Base-by-base conservation (phyloP, 2,888 invertebrate species). In the Xestobium rufovillosum region DNA sequence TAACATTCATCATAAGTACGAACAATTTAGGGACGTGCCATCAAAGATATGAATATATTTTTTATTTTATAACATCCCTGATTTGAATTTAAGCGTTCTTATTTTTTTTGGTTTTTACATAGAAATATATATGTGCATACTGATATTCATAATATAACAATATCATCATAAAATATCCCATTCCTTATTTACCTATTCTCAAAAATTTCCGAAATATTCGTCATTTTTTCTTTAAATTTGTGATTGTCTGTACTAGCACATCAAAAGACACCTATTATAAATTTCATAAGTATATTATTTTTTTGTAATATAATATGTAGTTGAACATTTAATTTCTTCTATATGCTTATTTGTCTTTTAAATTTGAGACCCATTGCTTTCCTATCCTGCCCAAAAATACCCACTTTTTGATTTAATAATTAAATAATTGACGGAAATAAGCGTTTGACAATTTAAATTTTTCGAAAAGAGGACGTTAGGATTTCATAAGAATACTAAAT, bases 1-100 rank as follows among this genome's bases (percentile, higher is more conserved):
- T n/a, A 47, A 56, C 55, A 56, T 52, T 47, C 41, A 56, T 50
- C 52, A 52, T 52, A 55, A 53, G 53, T 54, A 48, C 35, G 43
- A 48, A 47, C n/a, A n/a, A n/a, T 31, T 33, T 40, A 51, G 49
- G 51, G 51, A 48, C 45, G 45, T 49, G 32, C n/a, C n/a, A n/a
- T n/a, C n/a, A n/a, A 19, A 17, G 28, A 16, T 11, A 34, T 35
- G 34, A 31, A 34, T 34, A 28, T 32, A 13, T 31, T 36, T 26
- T 30, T 41, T 30, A 10, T 32, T 27, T 38, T 40, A 39, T 16
- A 42, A 44, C 46, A 48, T 48, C 50, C 51, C 47, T 48, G 43
- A 46, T 50, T 45, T 49, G 48, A 43, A 42, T 48, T 47, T 52
- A 55, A 53, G 54, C 54, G 54, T 50, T 50, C 52, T 42, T 38